phyloP scores from a whole-genome alignment of 53 echinoderm and acorn worm species.

The Crossaster papposus region DNA sequence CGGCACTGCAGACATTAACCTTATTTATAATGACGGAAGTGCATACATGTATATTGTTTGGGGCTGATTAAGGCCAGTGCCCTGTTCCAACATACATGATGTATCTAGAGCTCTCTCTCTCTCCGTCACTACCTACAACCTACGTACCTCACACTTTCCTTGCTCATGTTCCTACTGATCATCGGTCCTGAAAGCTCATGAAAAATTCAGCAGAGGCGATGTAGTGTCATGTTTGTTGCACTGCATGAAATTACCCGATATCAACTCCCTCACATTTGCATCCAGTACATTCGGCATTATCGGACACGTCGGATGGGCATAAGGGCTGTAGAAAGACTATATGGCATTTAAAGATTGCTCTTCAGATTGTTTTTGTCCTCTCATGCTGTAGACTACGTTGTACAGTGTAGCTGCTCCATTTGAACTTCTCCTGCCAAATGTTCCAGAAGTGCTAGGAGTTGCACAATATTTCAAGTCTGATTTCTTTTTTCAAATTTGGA shows the following conservation, averaged over 20 bases:
- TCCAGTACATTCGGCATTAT: neutral
- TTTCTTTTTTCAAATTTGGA: neutral
- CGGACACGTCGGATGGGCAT: neutral
- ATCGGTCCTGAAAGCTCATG: slow-evolving; percentile 11
- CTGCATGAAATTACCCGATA: slow-evolving; percentile 4
- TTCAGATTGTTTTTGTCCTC: neutral
- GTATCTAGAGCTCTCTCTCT: slow-evolving; percentile 7
- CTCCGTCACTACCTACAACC: slow-evolving; percentile 28
- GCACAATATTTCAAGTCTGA: neutral
- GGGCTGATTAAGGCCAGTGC: slow-evolving; percentile 3
- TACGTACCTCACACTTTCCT: neutral
- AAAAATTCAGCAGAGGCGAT: slow-evolving; percentile 13
- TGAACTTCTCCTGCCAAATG: neutral
- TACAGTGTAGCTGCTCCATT: neutral
- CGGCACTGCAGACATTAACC: too few relatives aligned
- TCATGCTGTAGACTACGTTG: neutral
- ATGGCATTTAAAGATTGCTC: too few relatives aligned
- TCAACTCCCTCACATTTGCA: neutral
- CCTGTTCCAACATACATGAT: neutral
- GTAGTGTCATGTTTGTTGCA: slow-evolving; percentile 3
- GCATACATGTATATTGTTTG: neutral
- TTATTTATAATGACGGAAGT: neutral
- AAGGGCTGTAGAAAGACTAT: too few relatives aligned
- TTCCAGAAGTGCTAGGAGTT: neutral
- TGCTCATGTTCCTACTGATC: neutral